Conservation (phyloP, 2,797 vertebrate genomes). For the Dicrostonyx torquatus region DNA sequence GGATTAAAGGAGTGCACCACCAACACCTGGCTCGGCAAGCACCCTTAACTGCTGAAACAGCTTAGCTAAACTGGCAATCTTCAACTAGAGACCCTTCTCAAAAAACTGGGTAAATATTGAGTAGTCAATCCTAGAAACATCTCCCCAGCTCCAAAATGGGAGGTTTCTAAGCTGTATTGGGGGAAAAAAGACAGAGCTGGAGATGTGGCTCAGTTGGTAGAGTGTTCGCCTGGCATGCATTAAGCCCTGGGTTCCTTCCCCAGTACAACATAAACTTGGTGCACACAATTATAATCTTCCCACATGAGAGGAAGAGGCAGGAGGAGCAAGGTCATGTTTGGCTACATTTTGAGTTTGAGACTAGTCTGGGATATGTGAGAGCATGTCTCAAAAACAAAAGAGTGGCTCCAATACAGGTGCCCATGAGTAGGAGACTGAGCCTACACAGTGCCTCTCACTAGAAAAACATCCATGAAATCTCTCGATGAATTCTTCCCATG, state of each 20-base stretch:
- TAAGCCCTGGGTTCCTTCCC: background rate
- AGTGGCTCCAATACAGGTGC: background rate
- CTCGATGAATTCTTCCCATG: background rate
- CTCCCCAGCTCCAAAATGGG: background rate
- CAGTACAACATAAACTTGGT: background rate
- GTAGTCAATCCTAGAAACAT: background rate
- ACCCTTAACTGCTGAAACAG: background rate
- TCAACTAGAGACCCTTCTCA: background rate
- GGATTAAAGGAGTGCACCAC: background rate
- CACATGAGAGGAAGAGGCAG: background rate
- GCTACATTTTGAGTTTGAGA: background rate
- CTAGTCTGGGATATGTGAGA: background rate
- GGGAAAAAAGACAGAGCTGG: background rate
- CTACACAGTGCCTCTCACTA: background rate
- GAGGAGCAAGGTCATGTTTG: background rate
- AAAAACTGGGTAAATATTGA: background rate
- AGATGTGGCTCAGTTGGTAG: background rate
- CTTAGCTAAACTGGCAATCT: background rate
- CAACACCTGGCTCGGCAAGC: background rate
- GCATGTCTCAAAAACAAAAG: background rate
- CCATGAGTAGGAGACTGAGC: background rate
- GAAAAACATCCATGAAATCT: background rate
- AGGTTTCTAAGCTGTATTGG: background rate
- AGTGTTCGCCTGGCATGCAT: background rate
- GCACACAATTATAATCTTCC: background rate